Conservation (phyloP, 64 coral and sea anemone species). For the Dendronephthya gigantea region DNA sequence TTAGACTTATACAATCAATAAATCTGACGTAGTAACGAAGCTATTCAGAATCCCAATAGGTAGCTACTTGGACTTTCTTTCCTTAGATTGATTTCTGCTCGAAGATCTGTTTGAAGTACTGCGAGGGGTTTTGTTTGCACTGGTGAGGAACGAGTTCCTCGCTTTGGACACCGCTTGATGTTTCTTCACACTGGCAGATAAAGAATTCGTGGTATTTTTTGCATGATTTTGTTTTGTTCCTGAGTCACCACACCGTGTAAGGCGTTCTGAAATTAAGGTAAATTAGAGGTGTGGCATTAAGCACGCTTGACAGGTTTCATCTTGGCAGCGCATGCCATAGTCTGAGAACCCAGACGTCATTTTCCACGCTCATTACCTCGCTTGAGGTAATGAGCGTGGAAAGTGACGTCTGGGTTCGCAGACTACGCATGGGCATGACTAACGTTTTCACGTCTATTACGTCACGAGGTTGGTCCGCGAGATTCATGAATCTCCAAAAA, state of each 20-base stretch:
- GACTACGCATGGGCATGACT: too few relatives aligned
- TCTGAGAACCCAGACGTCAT: too few relatives aligned
- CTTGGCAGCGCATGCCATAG: too few relatives aligned
- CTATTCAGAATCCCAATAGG: too few relatives aligned
- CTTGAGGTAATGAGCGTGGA: too few relatives aligned
- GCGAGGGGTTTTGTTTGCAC: slow-evolving; percentile 2
- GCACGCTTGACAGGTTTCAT: neutral
- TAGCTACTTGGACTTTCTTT: slow-evolving; percentile 12
- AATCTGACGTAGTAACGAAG: too few relatives aligned
- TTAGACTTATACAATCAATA: too few relatives aligned
- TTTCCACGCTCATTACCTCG: too few relatives aligned
- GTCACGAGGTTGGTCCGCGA: too few relatives aligned
- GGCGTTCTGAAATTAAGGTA: neutral
- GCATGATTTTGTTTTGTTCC: neutral
- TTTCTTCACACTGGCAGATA: neutral
- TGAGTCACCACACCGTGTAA: neutral
- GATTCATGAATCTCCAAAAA: too few relatives aligned
- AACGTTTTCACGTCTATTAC: too few relatives aligned
- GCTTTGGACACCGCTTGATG: slow-evolving; percentile 8
- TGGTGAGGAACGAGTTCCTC: neutral
- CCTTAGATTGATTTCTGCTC: slow-evolving; percentile 2
- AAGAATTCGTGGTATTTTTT: neutral
- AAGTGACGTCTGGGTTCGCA: too few relatives aligned
- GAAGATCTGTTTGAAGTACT: neutral
- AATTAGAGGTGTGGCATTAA: neutral